phyloP scores from a whole-genome alignment of 1,140 invertebrate species.

The fruit fly (Drosophila melanogaster) region Release_6_plus_ISO1_MT NT_033779.5:20100001-20100500 shows the following conservation, averaged over 20 bases:
- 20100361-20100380: conserved; percentile 54
- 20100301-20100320: conserved; percentile 47
- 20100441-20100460: conserved; percentile 60
- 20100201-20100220: not conserved
- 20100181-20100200: not conserved
- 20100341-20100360: conserved; percentile 19
- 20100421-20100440: conserved; percentile 78
- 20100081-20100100: not conserved
- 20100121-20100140: not conserved
- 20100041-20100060: not conserved
- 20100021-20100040: no score
- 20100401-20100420: conserved; percentile 70
- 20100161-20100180: not conserved
- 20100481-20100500: conserved; percentile 10
- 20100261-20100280: conserved; percentile 38
- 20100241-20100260: conserved; percentile 33
- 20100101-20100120: not conserved
- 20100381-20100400: conserved; percentile 43
- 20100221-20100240: not conserved
- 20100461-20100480: conserved; percentile 62
- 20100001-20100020: not conserved
- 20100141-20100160: not conserved
- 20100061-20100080: not conserved
- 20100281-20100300: conserved; percentile 24
- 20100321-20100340: conserved; percentile 54